Percentiles rank a stretch among this genome's conserved stretches.
Conservation (phyloP, 2,888 invertebrate species). For the Resseliella maxima region DNA sequence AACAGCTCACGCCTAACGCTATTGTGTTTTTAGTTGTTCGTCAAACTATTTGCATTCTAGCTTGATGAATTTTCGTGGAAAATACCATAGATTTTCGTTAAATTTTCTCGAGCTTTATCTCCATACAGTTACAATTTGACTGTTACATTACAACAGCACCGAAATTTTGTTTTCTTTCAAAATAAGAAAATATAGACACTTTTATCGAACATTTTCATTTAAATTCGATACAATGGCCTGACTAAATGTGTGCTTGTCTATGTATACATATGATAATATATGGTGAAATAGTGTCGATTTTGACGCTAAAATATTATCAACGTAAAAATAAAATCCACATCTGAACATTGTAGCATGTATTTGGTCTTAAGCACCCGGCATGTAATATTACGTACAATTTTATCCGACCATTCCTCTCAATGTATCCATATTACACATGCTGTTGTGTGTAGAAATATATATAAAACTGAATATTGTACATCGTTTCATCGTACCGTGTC, state of each 20-base stretch:
- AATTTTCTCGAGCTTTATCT: too few relatives aligned
- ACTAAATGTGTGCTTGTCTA: background rate
- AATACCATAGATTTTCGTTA: background rate
- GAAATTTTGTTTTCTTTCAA: too few relatives aligned
- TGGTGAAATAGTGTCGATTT: background rate
- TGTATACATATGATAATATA: background rate
- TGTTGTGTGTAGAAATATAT: background rate
- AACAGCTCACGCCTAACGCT: background rate
- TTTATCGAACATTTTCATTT: background rate
- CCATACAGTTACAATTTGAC: too few relatives aligned
- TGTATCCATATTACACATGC: background rate
- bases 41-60: background rate
- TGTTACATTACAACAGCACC: too few relatives aligned
- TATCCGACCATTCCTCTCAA: background rate
- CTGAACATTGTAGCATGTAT: background rate
- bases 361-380: conserved; percentile 9
- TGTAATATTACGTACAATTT: conserved; percentile 3
- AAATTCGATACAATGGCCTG: background rate
- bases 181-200: too few relatives aligned
- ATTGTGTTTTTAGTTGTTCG: background rate
- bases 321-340: conserved; percentile 15
- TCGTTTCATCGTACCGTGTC: too few relatives aligned
- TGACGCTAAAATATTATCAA: conserved; percentile 34
- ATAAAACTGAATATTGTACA: too few relatives aligned
- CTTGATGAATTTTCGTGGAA: background rate